These are phyloP conservation scores for Cossypha niveicapilla DNA, from an alignment of 2,797 vertebrate genomes.

Conservation along the genomic window DNA sequence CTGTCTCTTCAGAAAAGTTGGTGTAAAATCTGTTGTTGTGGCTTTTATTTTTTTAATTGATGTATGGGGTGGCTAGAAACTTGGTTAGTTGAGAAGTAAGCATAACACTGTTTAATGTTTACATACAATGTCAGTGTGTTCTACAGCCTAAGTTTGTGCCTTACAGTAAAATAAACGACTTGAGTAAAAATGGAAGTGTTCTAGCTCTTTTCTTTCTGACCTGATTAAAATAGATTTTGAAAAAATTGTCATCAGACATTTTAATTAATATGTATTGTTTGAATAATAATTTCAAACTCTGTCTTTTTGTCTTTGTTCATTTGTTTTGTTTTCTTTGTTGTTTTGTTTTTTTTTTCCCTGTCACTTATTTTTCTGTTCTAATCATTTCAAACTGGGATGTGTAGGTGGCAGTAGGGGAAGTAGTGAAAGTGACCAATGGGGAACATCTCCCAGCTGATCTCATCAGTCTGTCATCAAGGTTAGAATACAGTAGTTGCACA, in stretches of 20 bases:
- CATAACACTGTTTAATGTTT: background rate
- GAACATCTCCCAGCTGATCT: conserved; percentile 99
- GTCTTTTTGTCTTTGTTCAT: conserved; percentile 75
- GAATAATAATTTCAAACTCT: conserved; percentile 76
- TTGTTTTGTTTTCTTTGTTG: conserved; percentile 54
- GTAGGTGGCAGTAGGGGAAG: conserved; percentile 97
- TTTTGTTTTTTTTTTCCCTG: conserved; percentile 7
- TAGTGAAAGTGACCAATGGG: conserved; percentile 98
- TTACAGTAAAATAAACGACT: background rate
- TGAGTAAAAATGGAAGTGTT: background rate
- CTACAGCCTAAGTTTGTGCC: background rate
- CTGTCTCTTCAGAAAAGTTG: background rate
- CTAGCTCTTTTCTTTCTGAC: conserved; percentile 48
- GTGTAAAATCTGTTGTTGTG: background rate
- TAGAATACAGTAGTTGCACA: conserved; percentile 77
- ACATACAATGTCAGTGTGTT: background rate
- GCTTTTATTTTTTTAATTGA: background rate
- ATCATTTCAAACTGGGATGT: conserved; percentile 82
- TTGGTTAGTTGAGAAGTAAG: background rate
- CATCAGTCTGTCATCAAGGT: conserved; percentile 99
- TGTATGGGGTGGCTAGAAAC: background rate
- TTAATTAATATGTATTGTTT: conserved; percentile 76
- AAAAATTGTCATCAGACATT: conserved; percentile 75
- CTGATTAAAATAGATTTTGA: conserved; percentile 83
- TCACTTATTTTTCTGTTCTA: conserved; percentile 73